phyloP scores from a whole-genome alignment of 2,797 vertebrate genomes.

The Neomorphus geoffroyi region DNA sequence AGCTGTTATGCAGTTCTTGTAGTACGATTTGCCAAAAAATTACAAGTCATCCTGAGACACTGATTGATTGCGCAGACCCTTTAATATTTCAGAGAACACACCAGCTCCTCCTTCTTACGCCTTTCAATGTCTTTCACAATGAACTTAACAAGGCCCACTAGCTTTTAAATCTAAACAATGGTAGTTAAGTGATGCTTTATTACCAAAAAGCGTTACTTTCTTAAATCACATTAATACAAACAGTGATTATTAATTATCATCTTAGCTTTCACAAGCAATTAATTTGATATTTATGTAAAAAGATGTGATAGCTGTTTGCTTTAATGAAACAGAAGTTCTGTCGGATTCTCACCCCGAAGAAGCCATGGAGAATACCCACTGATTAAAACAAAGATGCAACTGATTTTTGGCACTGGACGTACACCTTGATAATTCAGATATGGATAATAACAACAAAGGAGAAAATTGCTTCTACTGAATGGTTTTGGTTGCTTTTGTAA shows the following conservation, averaged over 20 bases:
- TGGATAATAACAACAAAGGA: neutral
- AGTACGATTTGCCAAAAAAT: neutral
- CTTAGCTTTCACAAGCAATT: neutral
- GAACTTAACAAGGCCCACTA: neutral
- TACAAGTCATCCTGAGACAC: neutral
- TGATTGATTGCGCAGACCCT: neutral
- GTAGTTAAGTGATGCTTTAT: neutral
- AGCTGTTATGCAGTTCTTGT: neutral
- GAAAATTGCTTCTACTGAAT: neutral
- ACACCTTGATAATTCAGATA: neutral
- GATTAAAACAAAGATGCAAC: neutral
- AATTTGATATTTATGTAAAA: neutral
- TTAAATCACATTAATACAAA: neutral
- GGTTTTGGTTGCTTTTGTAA: neutral
- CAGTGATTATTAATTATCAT: neutral
- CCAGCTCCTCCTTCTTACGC: neutral
- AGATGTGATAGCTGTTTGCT: neutral
- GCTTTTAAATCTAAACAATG: neutral
- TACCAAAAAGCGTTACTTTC: neutral
- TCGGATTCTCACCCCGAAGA: neutral
- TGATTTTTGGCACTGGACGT: neutral
- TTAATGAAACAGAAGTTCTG: neutral
- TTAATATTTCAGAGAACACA: neutral
- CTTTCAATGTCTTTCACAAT: neutral
- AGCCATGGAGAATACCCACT: neutral